Conservation (phyloP, 2,888 invertebrate genomes). For the Drosophila borborema region DNA sequence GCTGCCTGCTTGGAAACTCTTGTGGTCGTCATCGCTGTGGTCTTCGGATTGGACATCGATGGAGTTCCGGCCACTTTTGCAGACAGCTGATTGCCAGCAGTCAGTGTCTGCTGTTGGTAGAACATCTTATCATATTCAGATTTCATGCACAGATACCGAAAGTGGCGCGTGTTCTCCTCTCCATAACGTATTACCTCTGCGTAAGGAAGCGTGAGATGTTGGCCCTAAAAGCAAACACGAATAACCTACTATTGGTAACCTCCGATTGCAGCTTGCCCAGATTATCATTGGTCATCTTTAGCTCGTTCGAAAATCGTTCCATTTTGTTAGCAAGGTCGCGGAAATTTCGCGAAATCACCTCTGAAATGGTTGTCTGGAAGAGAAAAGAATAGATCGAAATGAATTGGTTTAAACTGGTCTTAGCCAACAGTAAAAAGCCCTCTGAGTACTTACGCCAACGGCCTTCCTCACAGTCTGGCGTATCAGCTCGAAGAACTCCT, state of each 20-base stretch:
- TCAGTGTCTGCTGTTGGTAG: conserved; percentile 82
- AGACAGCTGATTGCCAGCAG: conserved; percentile 45
- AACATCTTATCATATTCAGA: conserved; percentile 85
- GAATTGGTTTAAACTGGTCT: no score
- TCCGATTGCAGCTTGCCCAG: conserved; percentile 75
- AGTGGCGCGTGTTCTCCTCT: conserved; percentile 83
- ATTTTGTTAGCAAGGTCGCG: conserved; percentile 77
- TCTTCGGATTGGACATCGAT: conserved; percentile 10
- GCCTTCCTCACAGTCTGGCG: conserved; percentile 81
- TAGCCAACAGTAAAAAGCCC: no score
- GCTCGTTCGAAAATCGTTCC: conserved; percentile 75
- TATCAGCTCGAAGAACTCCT: conserved; percentile 83
- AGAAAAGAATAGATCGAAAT: neutral
- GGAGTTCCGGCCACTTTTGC: conserved; percentile 31
- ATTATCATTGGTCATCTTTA: conserved; percentile 70
- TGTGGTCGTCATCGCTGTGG: conserved; percentile 1
- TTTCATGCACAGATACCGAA: conserved; percentile 85
- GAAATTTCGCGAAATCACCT: conserved; percentile 78
- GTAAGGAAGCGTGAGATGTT: neutral
- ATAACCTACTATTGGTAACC: conserved; percentile 76
- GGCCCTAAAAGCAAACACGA: neutral
- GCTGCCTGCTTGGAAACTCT: conserved; percentile 37
- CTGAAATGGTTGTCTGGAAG: conserved; percentile 76
- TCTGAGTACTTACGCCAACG: conserved; percentile 68
- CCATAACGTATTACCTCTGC: conserved; percentile 83